Base-by-base conservation (phyloP, 2,888 invertebrate species). In the Chirona hameri region DNA sequence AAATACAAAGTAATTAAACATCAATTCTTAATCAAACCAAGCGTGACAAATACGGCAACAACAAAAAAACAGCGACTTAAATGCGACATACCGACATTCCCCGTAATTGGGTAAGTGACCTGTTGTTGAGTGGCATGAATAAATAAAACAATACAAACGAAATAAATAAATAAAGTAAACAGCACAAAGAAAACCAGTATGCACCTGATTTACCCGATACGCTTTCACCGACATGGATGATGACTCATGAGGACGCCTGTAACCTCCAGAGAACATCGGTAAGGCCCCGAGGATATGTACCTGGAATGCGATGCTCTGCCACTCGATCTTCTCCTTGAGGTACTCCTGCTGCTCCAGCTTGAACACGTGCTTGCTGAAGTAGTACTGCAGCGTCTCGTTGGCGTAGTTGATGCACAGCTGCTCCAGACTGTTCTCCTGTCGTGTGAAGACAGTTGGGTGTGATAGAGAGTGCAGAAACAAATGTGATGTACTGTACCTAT, bases 391-490 rank as follows among this genome's bases (percentile, higher is more conserved):
- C 82, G 96, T 96, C 90, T 99, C 99, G 87, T 98, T 98, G 79
- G 98, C 98, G 88, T 96, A 98, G 89, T 99, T 99, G 86, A 99
- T 98, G 89, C 98, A 98, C 84, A 99, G 91, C 88, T 99, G 99
- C 89, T 99, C 99, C 88, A 99, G 98, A 82, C 97, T 97, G 89
- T 99, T 99, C 89, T 96, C 96, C 87, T 95, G 88, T 39, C 85
- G 86, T 39, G 81, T 81, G 76, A 81, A 21, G 84, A 39, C 39
- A 39, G 7, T 39, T 39, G 4, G 39, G 39, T 39, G 39, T 39
- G 39, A 39, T 39, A 39, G 39, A n/a, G 65, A 39, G 39, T 2
- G 39, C 39, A 39, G 39, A 39, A 39, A 39, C 39, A 39, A 39
- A 39, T 39, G 39, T 39, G 39, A 84, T 84, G 7, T 39, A 39